phyloP scores from a whole-genome alignment of 2,113 vertebrate species.

The Hippoglossus stenolepis region DNA sequence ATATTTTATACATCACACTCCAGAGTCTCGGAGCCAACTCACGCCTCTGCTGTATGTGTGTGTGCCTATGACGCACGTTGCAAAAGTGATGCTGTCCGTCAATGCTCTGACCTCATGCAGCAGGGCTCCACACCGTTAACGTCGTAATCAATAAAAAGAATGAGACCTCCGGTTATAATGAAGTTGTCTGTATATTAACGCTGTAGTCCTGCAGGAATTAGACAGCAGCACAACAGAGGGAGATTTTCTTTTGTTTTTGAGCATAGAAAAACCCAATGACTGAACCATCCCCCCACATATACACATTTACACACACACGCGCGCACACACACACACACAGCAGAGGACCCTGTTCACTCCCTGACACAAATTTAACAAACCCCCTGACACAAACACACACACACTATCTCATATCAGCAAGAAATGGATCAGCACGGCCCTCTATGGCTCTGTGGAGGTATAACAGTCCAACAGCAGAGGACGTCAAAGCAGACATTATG shows the following conservation, averaged over 20 bases:
- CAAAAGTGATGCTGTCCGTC: conserved; percentile 46
- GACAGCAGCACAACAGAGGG: conserved; percentile 9
- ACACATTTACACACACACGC: conserved; percentile 10
- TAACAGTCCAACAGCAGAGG: conserved; percentile 23
- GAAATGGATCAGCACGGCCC: conserved; percentile 34
- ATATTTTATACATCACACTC: conserved; percentile 44
- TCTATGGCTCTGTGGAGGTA: conserved; percentile 49
- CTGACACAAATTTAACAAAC: too few relatives aligned
- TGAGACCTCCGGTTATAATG: not conserved
- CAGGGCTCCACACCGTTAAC: not conserved
- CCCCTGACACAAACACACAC: conserved; percentile 3
- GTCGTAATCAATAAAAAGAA: too few relatives aligned
- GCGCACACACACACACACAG: conserved; percentile 1
- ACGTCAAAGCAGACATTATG: not conserved
- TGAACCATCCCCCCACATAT: too few relatives aligned
- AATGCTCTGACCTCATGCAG: conserved; percentile 2
- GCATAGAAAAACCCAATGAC: not conserved
- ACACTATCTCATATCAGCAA: too few relatives aligned
- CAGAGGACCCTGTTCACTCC: too few relatives aligned
- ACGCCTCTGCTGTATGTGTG: conserved; percentile 65
- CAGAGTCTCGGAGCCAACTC: conserved; percentile 44
- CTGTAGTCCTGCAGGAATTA: not conserved
- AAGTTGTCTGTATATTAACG: conserved; percentile 7
- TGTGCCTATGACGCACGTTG: conserved; percentile 55
- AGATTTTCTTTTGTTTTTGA: not conserved